Evolutionary conservation across 2,797 vertebrate genomes (phyloP), one percentile per base, ranked within the genome.

Genomic region (Poliocrania exsul): DNA sequence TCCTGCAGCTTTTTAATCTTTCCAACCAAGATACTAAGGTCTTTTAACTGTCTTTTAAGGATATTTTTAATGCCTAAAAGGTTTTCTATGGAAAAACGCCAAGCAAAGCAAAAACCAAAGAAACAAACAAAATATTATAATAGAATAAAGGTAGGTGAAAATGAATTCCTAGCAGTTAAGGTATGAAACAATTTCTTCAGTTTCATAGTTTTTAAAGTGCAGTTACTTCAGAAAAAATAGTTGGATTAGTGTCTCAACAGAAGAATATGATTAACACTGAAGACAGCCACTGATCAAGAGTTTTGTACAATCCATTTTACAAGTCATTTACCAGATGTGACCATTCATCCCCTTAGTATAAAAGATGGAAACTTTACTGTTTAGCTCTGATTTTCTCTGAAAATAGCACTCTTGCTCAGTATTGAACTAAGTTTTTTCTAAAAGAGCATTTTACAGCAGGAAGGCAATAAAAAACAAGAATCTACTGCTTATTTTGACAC

Each of bases 311-410:
- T 16, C 6, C 6, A 21, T 79, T 74, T 57, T 56, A 54, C 19
- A 46, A 25, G 11, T 64, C 12, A 35, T 25, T 72, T 44, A 53
- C 35, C 18, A 66, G 11, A 80, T 7, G 4, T 33, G 15, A 73
- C 11, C 1, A 0, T 56, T 49, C 8, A 64, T 26, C 2, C 11
- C 3, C 13, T 38, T 53, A 56, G 4, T 16, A 42, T 44, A 54
- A 87, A 79, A 58, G 9, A 11, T 53, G 25, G 4, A 54, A 2
- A 1, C 4, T 50, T 53, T 88, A 33, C 9, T n/a, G 24, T 50
- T 72, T 15, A 77, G 21, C 5, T 77, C 9, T n/a, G 54, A 37
- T 84, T 92, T 62, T 67, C 20, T 75, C 42, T 57, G 47, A 54
- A 94, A 90, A 53, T 0, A 4, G 1, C 6, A 10, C 20, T 37